Base-by-base conservation (phyloP, 2,888 invertebrate genomes). In the Julus scandinavius region DNA sequence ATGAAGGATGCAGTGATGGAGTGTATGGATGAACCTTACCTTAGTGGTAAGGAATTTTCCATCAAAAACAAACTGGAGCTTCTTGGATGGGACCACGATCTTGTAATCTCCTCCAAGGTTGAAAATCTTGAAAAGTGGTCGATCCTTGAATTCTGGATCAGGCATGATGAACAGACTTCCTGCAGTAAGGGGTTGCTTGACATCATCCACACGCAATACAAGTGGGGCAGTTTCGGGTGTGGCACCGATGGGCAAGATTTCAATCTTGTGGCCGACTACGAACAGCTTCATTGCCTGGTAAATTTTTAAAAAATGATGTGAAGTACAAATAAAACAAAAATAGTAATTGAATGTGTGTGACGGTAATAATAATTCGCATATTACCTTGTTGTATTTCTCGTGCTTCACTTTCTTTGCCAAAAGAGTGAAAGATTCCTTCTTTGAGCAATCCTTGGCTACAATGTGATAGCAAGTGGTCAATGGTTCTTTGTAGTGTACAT, bases 371-470 rank as follows among this genome's bases (percentile, higher is more conserved):
- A 72, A 20, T 72, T 29, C 63, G n/a, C 11, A 2, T 7, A 20
- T 72, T 72, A 72, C 63, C 63, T 88, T 88, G 29, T 40, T 88
- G 72, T 20, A 87, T 38, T 63, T 84, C 15, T 83, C 87, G 9
- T 88, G 89, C 29, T 90, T 88, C 29, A n/a, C 86, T 20, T 89
- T 89, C 88, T 90, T 90, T 38, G 89, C 89, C 63, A 90, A 86
- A 17, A 91, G 87, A 4, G 89, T 89, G 89, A 90, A 90, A 63
- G 88, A 58, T 58, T 90, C 88, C 45, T 88, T 84, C 29, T 89
- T 88, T 1, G 91, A 90, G 89, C 90, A 90, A 84, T 91, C 91
- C 58, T 89, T 90, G 49, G 90, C 88, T 29, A 91, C 85, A 5
- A 91, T 89, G 29, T 90, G 90, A 89, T 90, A 91, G 88, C 90